Base-by-base conservation (phyloP, 2,113 vertebrate species). In the Chionodraco myersi region DNA sequence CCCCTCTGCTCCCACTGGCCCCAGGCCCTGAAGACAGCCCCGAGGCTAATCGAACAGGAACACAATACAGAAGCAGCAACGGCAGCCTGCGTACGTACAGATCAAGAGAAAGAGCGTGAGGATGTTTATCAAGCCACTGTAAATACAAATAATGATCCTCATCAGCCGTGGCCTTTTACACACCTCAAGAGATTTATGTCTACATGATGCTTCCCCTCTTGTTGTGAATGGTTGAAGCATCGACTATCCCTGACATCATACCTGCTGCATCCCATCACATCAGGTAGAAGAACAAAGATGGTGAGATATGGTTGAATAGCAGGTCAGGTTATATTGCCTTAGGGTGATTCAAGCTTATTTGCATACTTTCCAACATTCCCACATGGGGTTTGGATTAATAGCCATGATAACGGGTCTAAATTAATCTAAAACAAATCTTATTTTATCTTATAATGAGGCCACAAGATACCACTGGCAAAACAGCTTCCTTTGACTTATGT, bases 11-110 rank as follows among this genome's bases (percentile, higher is more conserved):
- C 84, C 95, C 94, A 87, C 92, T 75, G 95, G 95, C 94, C 88
- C 75, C 94, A 92, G 76, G 96, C 96, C 96, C 96, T 91, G 95
- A 95, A 96, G 96, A 92, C 93, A 96, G 95, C 96, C 96, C 96
- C 75, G 92, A 93, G 96, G 97, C 97, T 94, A 96, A 94, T 93
- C 88, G 92, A 96, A 94, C 91, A 96, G 96, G 95, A 96, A 87
- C 86, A 91, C 95, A 94, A 95, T 93, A 91, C 89, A 89, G 66
- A 63, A 79, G 54, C 87, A 21, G 86, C 85, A 10, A 84, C 79
- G 70, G 77, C 71, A 60, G 87, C 14, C 66, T 47, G 58, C 23
- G 75, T 51, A 52, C 23, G 75, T 51, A 52, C 64, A 68, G 58
- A 87, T 89, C 68, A 87, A 90, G 73, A 10, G 13, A 67, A 71